Evolutionary conservation across 2,888 invertebrate genomes (phyloP).

Genomic region (Watsonalla cultraria): DNA sequence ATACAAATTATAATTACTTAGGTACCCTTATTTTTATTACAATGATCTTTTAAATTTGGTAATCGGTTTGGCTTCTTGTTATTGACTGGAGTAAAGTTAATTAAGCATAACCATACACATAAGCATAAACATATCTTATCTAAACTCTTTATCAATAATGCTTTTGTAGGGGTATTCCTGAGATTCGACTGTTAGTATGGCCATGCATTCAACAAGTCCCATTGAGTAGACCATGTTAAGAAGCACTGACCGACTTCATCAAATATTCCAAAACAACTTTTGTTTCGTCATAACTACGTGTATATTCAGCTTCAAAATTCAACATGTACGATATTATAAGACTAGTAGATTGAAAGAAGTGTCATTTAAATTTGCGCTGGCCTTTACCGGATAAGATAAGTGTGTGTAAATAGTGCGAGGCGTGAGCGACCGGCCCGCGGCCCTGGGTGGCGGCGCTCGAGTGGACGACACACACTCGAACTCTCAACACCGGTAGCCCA

Average conservation of each 20-base stretch:
- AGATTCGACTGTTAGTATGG: no score
- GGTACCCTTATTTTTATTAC: constrained; percentile 44
- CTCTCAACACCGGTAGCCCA: constrained; percentile 67
- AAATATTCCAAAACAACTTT: no score
- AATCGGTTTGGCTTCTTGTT: constrained; percentile 23
- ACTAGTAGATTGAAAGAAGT: not conserved
- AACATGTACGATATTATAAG: not conserved
- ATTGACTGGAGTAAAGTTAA: not conserved
- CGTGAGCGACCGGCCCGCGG: constrained; percentile 11
- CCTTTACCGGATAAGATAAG: constrained; percentile 33
- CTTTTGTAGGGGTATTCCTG: constrained; percentile 3
- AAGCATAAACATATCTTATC: no score
- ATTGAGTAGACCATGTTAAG: no score
- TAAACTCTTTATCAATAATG: no score
- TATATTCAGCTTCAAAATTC: not conserved
- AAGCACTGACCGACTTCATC: no score
- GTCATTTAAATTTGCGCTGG: constrained; percentile 36
- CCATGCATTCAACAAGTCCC: no score
- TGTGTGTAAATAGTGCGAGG: constrained; percentile 30
- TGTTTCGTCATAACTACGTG: no score
- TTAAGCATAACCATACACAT: not conserved
- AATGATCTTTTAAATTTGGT: constrained; percentile 41
- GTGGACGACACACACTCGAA: constrained; percentile 65
- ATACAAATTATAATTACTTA: constrained; percentile 36
- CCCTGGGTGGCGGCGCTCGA: constrained; percentile 63